These are phyloP conservation scores for Orchesellides sinensis DNA, from an alignment of 2,888 invertebrate species.

Conservation along the genomic window DNA sequence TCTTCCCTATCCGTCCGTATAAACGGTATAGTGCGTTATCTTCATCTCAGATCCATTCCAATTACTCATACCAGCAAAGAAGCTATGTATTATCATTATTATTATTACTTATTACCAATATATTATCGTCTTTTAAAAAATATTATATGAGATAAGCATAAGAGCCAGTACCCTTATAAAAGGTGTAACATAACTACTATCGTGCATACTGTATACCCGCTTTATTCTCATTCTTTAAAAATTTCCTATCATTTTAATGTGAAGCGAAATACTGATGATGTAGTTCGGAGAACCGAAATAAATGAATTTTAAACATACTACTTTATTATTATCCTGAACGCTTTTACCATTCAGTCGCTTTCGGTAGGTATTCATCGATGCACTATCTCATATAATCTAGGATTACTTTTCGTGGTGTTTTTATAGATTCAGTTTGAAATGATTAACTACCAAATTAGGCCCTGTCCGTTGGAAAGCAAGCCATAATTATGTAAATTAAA, in stretches of 20 bases:
- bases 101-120: constrained; percentile 47
- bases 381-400: constrained; percentile 24
- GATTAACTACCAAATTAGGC: constrained; percentile 66
- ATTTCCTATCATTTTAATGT: too few species aligned
- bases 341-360: not conserved
- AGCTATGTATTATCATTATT: constrained; percentile 33
- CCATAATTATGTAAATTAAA: constrained; percentile 67
- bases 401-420: constrained; percentile 5
- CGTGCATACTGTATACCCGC: too few species aligned
- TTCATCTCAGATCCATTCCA: constrained; percentile 45
- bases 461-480: constrained; percentile 58
- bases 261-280: too few species aligned
- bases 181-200: too few species aligned
- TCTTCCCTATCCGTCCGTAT: not conserved
- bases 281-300: not conserved
- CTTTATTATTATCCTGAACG: not conserved
- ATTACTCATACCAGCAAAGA: constrained; percentile 37
- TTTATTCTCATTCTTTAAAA: too few species aligned
- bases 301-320: not conserved
- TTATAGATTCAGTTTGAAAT: constrained; percentile 47
- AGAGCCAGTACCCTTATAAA: too few species aligned
- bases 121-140: constrained; percentile 9
- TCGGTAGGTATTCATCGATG: constrained; percentile 11
- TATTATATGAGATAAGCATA: too few species aligned
- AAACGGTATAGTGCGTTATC: constrained; percentile 42